These are phyloP conservation scores for Perognathus longimembris DNA, from an alignment of 2,113 vertebrate species.

Conservation along the genomic window DNA sequence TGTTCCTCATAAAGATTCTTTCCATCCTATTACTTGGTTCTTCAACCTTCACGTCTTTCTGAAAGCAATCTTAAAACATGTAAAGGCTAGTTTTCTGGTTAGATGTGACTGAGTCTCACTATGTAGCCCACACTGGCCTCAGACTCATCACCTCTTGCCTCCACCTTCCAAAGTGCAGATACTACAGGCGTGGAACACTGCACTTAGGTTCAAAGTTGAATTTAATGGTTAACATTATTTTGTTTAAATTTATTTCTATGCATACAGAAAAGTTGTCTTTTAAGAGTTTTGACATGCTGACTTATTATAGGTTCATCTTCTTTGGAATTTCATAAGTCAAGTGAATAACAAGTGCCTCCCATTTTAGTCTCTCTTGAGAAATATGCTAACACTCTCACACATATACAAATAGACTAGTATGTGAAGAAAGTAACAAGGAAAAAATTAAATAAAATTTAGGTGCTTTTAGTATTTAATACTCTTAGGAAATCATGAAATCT, in stretches of 20 bases:
- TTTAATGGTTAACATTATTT: slow-evolving; percentile 44
- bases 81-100: neutral
- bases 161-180: too few species aligned
- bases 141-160: neutral
- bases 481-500: slow-evolving; percentile 55
- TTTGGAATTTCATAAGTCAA: slow-evolving; percentile 44
- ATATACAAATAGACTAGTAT: slow-evolving; percentile 69
- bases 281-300: neutral
- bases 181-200: neutral
- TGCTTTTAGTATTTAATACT: slow-evolving; percentile 55
- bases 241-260: slow-evolving; percentile 52
- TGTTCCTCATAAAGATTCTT: slow-evolving; percentile 25
- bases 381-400: slow-evolving; percentile 68
- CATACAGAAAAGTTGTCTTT: slow-evolving; percentile 20
- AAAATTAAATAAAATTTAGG: slow-evolving; percentile 62
- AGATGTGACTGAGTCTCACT: neutral
- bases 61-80: slow-evolving; percentile 44
- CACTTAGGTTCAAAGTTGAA: neutral
- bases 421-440: slow-evolving; percentile 67
- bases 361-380: slow-evolving; percentile 69
- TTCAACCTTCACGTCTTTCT: slow-evolving; percentile 2
- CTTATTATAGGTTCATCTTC: slow-evolving; percentile 43
- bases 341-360: slow-evolving; percentile 56
- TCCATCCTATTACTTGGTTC: neutral
- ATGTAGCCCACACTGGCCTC: too few species aligned